Evolutionary conservation across 2,113 vertebrate genomes (phyloP).

Genomic region (Dasyornis broadbenti): DNA sequence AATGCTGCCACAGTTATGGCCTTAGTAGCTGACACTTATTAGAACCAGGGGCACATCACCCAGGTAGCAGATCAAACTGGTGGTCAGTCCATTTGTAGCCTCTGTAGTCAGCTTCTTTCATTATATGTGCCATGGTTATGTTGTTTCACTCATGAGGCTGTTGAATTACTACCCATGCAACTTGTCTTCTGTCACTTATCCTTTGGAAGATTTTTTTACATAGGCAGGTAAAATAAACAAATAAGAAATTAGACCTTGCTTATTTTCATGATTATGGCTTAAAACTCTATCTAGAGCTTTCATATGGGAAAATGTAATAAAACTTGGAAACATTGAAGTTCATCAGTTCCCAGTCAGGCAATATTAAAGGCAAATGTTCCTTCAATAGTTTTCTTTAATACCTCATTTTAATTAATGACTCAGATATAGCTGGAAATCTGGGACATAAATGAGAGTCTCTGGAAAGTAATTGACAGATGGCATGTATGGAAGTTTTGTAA

Average conservation of each 20-base stretch:
- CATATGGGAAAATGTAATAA: background rate
- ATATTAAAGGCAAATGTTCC: background rate
- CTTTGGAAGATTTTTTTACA: background rate
- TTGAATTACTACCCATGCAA: background rate
- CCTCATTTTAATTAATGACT: background rate
- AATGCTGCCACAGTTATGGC: background rate
- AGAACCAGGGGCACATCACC: too few relatives aligned
- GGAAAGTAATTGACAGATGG: background rate
- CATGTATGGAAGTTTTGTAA: background rate
- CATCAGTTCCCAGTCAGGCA: background rate
- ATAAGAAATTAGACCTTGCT: background rate
- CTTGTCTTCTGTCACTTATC: background rate
- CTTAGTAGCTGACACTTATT: background rate
- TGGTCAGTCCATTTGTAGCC: background rate
- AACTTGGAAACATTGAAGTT: background rate
- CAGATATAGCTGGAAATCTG: background rate
- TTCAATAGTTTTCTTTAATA: background rate
- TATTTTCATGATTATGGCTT: background rate
- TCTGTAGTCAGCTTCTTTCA: background rate
- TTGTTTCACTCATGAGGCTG: background rate
- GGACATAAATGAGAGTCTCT: background rate
- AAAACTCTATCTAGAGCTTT: background rate
- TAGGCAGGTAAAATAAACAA: background rate
- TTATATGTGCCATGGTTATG: background rate
- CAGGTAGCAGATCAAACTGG: background rate